Conservation (phyloP, 2,797 vertebrate species). For the Xenopus petersii region DNA sequence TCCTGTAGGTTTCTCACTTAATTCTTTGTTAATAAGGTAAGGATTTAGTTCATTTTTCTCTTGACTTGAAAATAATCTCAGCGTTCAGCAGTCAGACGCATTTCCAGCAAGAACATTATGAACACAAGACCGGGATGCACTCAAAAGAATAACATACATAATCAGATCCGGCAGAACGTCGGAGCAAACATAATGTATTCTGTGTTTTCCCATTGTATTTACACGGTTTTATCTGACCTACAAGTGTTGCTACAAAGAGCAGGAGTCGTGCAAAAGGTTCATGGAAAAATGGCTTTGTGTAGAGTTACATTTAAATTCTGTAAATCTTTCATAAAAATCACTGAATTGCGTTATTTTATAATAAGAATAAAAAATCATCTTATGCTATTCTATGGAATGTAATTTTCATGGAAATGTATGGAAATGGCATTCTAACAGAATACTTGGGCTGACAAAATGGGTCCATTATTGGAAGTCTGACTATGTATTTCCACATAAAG, state of each 20-base stretch:
- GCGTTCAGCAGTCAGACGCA: conserved; percentile 10
- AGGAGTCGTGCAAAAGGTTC: too few species aligned
- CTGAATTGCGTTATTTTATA: too few species aligned
- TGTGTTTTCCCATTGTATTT: neutral
- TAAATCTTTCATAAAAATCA: too few species aligned
- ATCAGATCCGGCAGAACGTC: neutral
- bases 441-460: too few species aligned
- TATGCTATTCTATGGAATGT: too few species aligned
- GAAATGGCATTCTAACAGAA: too few species aligned
- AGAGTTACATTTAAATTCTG: too few species aligned
- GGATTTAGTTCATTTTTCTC: conserved; percentile 32
- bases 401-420: too few species aligned
- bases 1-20: conserved; percentile 24
- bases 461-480: too few species aligned
- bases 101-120: neutral
- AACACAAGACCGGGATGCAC: neutral
- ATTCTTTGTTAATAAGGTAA: conserved; percentile 41
- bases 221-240: neutral
- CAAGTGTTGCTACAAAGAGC: neutral
- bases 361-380: too few species aligned
- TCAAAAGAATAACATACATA: neutral
- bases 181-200: neutral
- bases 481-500: too few species aligned
- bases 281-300: too few species aligned
- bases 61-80: conserved; percentile 39